These are phyloP conservation scores for Macropodus opercularis DNA, from an alignment of 2,797 vertebrate species.

Conservation along the genomic window DNA sequence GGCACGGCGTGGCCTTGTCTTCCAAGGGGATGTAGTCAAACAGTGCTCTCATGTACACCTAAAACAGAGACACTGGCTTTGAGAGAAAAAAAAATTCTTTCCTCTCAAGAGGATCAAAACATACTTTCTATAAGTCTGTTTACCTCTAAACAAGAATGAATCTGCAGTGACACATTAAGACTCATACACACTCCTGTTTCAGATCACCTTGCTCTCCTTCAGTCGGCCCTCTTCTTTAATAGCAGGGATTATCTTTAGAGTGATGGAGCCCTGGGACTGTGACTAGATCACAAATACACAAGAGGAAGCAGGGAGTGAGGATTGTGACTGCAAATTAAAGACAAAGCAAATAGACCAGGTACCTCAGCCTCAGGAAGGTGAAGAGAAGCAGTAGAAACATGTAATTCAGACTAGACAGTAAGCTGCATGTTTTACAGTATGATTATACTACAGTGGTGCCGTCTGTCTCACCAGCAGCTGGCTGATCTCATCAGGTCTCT, in stretches of 20 bases:
- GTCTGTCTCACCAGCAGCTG: conserved; percentile 88
- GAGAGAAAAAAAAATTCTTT: background rate
- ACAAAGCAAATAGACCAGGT: conserved; percentile 11
- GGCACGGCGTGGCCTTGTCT: conserved; percentile 98
- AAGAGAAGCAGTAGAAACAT: too few relatives aligned
- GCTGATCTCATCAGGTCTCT: conserved; percentile 96
- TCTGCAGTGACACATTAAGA: background rate
- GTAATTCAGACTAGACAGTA: too few relatives aligned
- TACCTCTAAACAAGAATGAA: background rate
- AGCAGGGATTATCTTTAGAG: conserved; percentile 95
- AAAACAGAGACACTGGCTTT: conserved; percentile 8
- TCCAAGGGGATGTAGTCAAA: conserved; percentile 95
- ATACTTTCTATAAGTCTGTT: background rate
- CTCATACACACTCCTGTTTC: background rate
- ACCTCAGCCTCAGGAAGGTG: background rate
- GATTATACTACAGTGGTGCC: background rate
- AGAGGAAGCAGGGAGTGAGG: background rate
- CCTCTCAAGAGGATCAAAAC: too few relatives aligned
- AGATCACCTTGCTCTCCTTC: conserved; percentile 91
- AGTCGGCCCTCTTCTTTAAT: conserved; percentile 91
- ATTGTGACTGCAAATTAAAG: conserved; percentile 13
- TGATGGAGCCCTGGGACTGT: conserved; percentile 96
- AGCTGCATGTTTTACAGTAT: too few relatives aligned
- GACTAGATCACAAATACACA: conserved; percentile 80
- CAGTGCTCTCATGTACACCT: conserved; percentile 95